Base-by-base conservation (phyloP, 2,797 vertebrate species). In the Catharus ustulatus region DNA sequence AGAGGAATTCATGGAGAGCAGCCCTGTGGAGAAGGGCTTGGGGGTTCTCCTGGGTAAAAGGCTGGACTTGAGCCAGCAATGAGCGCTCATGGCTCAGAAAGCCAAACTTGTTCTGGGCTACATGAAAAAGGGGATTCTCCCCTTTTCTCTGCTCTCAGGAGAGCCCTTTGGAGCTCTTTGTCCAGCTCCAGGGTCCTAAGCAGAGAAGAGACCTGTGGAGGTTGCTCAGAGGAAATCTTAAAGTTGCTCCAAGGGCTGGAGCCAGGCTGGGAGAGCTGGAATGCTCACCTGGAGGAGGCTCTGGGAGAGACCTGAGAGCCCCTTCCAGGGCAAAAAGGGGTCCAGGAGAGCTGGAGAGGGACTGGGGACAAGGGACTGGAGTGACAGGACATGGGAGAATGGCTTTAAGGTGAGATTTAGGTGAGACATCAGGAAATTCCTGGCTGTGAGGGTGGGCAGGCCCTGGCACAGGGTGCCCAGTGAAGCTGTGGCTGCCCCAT, bases 21-120 rank as follows among this genome's bases (percentile, higher is more conserved):
- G 79, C 72, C 30, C 38, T 42, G 26, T 27, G 52, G 52, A 15
- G 40, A 59, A 84, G 34, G 26, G 27, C 64, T 64, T 45, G 51
- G n/a, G 21, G 18, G 6, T 57, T 89, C 57, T 63, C 9, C 0
- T 30, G 79, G 57, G 3, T 52, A 4, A 30, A 51, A 52, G 30
- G 45, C 51, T 77, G 72, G 51, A 27, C 9, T 2, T 10, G 64
- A 62, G 36, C 42, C 34, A 34, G 45, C 58, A 26, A 0, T 11
- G 49, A 51, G 29, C 0, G 0, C 27, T 51, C 2, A 0, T 19
- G 9, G 57, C 43, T 48, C 30, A 30, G 36, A 18, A 57, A 45
- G 32, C 29, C 11, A 15, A 3, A 12, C 0, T 1, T 43, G 29
- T 21, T 16, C 20, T 57, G 87, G 5, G n/a, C 43, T 76, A n/a